Percentiles rank a stretch among this genome's conserved stretches.
These are phyloP conservation scores for Rhagoletis pomonella DNA, from an alignment of 1,140 invertebrate genomes.

Conservation along the genomic window DNA sequence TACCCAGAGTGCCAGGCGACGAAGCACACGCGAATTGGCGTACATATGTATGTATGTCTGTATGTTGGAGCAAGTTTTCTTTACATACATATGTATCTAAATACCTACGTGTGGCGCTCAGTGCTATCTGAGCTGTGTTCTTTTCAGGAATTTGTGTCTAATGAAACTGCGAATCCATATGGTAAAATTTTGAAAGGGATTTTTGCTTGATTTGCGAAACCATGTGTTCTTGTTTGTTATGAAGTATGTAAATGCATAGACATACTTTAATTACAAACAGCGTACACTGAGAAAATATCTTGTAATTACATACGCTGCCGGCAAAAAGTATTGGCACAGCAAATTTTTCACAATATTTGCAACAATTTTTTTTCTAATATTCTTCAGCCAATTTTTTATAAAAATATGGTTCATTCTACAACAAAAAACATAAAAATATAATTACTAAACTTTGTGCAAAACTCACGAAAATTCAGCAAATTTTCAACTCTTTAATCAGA, in stretches of 20 bases:
- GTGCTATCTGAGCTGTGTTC: not conserved
- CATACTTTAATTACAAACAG: constrained; percentile 22
- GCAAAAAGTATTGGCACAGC: too few relatives aligned
- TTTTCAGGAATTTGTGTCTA: not conserved
- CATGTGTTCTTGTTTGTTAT: constrained; percentile 33
- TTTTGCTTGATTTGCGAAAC: constrained; percentile 33
- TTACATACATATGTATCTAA: not conserved
- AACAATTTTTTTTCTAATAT: too few relatives aligned
- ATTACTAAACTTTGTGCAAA: too few relatives aligned
- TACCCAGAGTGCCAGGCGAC: not conserved
- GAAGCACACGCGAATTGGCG: not conserved
- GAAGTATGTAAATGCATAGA: not conserved
- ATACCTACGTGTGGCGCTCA: not conserved
- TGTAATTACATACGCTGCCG: too few relatives aligned
- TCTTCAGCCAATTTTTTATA: too few relatives aligned
- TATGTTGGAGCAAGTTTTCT: not conserved
- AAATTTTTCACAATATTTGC: too few relatives aligned
- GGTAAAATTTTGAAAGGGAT: not conserved
- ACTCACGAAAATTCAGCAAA: too few relatives aligned
- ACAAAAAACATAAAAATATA: too few relatives aligned
- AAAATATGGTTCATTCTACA: too few relatives aligned
- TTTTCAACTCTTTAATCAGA: too few relatives aligned
- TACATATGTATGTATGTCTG: not conserved
- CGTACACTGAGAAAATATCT: constrained; percentile 28
- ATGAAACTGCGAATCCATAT: constrained; percentile 44